phyloP scores from a whole-genome alignment of 2,113 vertebrate species.

The Phylloscopus trochilus region DNA sequence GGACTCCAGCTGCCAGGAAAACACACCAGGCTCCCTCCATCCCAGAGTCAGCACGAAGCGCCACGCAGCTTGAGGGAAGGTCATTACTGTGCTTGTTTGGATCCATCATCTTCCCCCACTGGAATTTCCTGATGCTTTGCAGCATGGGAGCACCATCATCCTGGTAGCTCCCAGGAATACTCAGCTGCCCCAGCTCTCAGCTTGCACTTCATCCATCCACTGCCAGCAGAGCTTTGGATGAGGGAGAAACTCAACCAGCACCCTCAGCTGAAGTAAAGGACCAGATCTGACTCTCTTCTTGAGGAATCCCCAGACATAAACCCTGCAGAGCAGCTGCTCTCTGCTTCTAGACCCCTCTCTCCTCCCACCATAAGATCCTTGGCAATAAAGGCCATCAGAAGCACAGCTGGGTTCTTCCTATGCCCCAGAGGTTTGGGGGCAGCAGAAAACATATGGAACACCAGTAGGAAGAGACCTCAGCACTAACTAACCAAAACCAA shows the following conservation, averaged over 20 bases:
- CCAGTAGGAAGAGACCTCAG: not conserved
- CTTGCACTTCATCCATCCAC: not conserved
- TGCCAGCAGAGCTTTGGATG: not conserved
- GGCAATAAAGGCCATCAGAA: not conserved
- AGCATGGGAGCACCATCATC: not conserved
- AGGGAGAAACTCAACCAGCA: not conserved
- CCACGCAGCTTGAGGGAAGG: not conserved
- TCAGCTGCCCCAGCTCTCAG: not conserved
- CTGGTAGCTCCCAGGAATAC: not conserved
- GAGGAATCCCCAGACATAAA: not conserved
- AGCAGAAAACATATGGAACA: not conserved
- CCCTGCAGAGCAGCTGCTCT: not conserved
- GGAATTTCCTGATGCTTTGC: not conserved
- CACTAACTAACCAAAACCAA: not conserved
- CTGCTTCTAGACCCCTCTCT: not conserved
- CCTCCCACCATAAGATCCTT: not conserved
- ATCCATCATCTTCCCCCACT: not conserved
- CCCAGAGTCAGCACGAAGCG: not conserved
- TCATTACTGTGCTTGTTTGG: not conserved
- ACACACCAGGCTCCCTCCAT: not conserved
- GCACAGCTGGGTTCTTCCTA: not conserved
- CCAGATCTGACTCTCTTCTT: not conserved
- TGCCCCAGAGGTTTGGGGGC: not conserved
- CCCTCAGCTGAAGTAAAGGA: not conserved
- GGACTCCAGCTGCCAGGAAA: not conserved